Evolutionary conservation across 2,113 vertebrate genomes (phyloP).

Genomic region (Protomyctophum bolini): DNA sequence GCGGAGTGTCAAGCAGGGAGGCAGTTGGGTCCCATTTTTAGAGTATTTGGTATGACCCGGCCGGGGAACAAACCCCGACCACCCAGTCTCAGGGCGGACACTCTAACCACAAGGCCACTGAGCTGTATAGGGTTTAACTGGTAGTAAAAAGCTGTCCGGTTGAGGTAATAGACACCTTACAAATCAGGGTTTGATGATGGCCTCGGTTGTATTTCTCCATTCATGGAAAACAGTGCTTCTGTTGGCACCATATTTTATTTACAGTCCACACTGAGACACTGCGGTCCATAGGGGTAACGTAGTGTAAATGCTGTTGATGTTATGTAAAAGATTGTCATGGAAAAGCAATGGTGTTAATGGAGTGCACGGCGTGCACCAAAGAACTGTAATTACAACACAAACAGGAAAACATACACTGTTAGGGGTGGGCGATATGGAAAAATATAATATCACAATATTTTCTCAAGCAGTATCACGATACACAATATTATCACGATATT

Average conservation of each 20-base stretch:
- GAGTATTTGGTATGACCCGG: too few species aligned
- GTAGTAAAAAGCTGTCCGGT: not conserved
- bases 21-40: too few species aligned
- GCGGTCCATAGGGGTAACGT: slow-evolving; percentile 18
- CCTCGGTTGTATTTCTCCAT: slow-evolving; percentile 25
- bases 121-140: too few species aligned
- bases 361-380: not conserved
- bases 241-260: slow-evolving; percentile 40
- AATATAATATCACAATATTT: too few species aligned
- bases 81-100: too few species aligned
- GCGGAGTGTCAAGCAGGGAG: too few species aligned
- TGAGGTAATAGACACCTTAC: not conserved
- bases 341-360: not conserved
- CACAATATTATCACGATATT: too few species aligned
- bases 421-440: too few species aligned
- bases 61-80: too few species aligned
- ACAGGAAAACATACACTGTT: not conserved
- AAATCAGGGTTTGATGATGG: slow-evolving; percentile 17
- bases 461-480: too few species aligned
- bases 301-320: slow-evolving; percentile 6
- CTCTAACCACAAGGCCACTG: too few species aligned
- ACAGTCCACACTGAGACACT: slow-evolving; percentile 26
- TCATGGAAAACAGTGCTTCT: slow-evolving; percentile 35
- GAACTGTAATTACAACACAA: not conserved
- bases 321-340: slow-evolving; percentile 9